Conservation (phyloP, 2,797 vertebrate species). For the Sparus aurata region DNA sequence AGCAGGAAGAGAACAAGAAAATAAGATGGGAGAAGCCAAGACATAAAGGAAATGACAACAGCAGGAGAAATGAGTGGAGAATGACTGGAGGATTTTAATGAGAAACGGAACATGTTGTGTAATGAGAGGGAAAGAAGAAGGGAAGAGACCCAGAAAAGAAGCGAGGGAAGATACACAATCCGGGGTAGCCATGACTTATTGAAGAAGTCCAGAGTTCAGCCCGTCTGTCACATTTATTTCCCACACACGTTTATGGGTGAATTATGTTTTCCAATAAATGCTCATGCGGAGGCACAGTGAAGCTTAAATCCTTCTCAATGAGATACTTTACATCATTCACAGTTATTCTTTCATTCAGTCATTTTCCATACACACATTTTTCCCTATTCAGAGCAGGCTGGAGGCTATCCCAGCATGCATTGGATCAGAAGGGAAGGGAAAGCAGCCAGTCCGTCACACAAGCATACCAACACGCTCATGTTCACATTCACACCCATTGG, state of each 20-base stretch:
- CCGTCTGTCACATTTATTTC: conserved; percentile 60
- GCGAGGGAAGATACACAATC: conserved; percentile 36
- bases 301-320: conserved; percentile 50
- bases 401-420: conserved; percentile 43
- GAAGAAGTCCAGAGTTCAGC: conserved; percentile 50
- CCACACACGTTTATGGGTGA: conserved; percentile 41
- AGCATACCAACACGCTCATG: conserved; percentile 45
- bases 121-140: conserved; percentile 44
- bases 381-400: conserved; percentile 40
- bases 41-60: conserved; percentile 50
- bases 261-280: conserved; percentile 58
- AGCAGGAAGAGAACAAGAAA: conserved; percentile 18
- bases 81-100: conserved; percentile 57
- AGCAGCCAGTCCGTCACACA: conserved; percentile 42
- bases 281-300: conserved; percentile 17
- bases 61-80: conserved; percentile 36
- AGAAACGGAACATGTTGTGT: conserved; percentile 40
- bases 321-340: conserved; percentile 63
- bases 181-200: conserved; percentile 58
- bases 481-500: conserved; percentile 41
- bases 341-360: conserved; percentile 51
- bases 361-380: conserved; percentile 43
- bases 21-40: conserved; percentile 27
- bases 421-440: conserved; percentile 31
- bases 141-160: conserved; percentile 27